Evolutionary conservation across 2,888 invertebrate species (phyloP).

Genomic region (Alviniconcha strummeri): DNA sequence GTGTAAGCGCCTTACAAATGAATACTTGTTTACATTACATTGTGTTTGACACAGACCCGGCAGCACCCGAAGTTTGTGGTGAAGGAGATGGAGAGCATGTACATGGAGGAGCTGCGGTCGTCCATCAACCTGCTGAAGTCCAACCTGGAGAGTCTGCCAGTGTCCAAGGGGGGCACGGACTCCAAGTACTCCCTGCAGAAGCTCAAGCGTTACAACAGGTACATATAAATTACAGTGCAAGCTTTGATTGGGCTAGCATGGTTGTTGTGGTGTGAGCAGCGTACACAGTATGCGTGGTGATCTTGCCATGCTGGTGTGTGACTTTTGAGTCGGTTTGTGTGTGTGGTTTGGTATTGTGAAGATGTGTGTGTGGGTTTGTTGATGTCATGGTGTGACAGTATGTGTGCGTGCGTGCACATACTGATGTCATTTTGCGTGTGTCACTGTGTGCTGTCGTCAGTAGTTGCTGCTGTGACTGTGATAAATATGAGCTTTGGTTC

Average conservation of each 20-base stretch:
- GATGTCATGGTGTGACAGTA: neutral
- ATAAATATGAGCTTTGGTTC: no score
- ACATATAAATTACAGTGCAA: conserved; percentile 53
- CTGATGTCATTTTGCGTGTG: no score
- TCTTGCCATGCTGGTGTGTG: neutral
- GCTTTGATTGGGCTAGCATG: no score
- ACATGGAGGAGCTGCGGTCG: conserved; percentile 97
- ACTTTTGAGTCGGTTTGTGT: neutral
- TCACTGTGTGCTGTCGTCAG: no score
- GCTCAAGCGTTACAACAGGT: conserved; percentile 98
- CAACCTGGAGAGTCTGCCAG: conserved; percentile 98
- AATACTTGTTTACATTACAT: no score
- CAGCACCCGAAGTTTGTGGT: conserved; percentile 94
- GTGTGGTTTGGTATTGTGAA: neutral
- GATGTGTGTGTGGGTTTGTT: neutral
- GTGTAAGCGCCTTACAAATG: no score
- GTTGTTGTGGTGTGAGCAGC: no score
- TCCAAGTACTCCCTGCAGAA: conserved; percentile 97
- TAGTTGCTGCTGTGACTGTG: no score
- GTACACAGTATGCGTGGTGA: no score
- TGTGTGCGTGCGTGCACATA: neutral
- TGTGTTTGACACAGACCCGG: conserved; percentile 54
- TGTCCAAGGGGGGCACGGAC: conserved; percentile 97
- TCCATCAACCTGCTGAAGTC: conserved; percentile 99
- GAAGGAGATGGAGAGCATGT: conserved; percentile 99